Percentiles rank a stretch among this genome's conserved stretches.
Conservation (phyloP, 2,888 invertebrate species). For the Andrena trimmerana region DNA sequence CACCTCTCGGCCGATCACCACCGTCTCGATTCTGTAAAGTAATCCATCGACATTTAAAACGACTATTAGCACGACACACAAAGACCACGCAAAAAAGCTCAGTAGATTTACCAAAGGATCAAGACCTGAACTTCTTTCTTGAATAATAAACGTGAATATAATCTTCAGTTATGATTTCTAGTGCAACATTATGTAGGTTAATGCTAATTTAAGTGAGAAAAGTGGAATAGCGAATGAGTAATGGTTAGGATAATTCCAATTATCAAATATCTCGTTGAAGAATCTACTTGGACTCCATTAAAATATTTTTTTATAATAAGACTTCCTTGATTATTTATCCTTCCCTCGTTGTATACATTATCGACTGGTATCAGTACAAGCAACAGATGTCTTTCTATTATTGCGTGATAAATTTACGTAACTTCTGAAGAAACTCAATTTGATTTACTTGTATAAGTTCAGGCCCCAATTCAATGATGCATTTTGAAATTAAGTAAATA, state of each 20-base stretch:
- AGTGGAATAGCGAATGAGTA: background rate
- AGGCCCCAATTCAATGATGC: conserved; percentile 37
- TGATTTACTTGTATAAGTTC: conserved; percentile 28
- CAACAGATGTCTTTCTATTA: no score
- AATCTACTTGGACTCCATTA: background rate
- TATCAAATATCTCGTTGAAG: background rate
- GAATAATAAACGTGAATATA: background rate
- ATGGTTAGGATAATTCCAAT: background rate
- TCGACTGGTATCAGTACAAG: no score
- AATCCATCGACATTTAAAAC: conserved; percentile 48
- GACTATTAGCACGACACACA: background rate
- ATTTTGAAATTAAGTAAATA: conserved; percentile 17
- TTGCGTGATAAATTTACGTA: background rate
- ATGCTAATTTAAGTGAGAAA: no score
- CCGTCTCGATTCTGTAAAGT: conserved; percentile 82
- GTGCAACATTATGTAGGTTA: background rate
- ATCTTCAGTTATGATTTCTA: background rate
- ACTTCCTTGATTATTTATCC: no score
- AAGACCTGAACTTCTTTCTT: conserved; percentile 54
- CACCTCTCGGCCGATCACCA: conserved; percentile 84
- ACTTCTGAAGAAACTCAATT: background rate
- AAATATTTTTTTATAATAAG: no score
- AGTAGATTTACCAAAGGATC: conserved; percentile 37
- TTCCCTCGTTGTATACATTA: no score
- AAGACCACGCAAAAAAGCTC: background rate